Evolutionary conservation across 2,797 vertebrate genomes (phyloP), one percentile per base, ranked within the genome.

Genomic region (Sciaenops ocellatus): DNA sequence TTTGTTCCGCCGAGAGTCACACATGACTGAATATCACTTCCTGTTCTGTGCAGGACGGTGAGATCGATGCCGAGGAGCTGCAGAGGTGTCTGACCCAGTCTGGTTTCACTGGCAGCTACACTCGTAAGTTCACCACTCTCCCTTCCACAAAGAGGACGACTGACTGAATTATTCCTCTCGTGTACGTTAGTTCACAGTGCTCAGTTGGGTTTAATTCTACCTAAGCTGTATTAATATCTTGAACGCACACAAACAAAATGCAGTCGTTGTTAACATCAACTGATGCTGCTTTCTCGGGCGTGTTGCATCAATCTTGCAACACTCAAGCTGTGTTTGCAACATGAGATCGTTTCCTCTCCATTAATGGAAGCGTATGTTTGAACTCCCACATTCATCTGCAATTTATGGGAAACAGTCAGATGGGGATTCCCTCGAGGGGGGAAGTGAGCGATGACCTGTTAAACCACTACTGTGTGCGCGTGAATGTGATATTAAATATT

Each of bases 11-110:
- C 10, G 44, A 62, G n/a, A 22, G 46, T 69, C 47, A 8, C 41
- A 20, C 30, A 30, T 74, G 65, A 44, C 65, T 65, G 44, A 75
- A 3, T 51, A 0, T 61, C 3, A 7, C 28, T 79, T 20, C 0
- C 51, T 63, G 28, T 18, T 83, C 48, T 63, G 17, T 71, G 8
- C 86, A 97, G 96, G 96, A 97, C 56, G 96, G 96, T 2, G 97
- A 98, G 91, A 90, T 96, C 13, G 97, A 97, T 80, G 96, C 96
- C 0, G 95, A 97, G 74, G 97, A 98, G 75, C 95, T 98, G 54
- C 97, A 97, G 93, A 95, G 93, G 82, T 98, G 96, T 89, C 94
- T 98, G 89, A 97, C 96, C 15, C 95, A 97, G 90, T 90, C 96
- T 22, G 97, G 96, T 55, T 95, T 98, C 89, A 95, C 92, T n/a